These are phyloP conservation scores for Acholoe squamosa DNA, from an alignment of 2,888 invertebrate genomes.

Conservation along the genomic window DNA sequence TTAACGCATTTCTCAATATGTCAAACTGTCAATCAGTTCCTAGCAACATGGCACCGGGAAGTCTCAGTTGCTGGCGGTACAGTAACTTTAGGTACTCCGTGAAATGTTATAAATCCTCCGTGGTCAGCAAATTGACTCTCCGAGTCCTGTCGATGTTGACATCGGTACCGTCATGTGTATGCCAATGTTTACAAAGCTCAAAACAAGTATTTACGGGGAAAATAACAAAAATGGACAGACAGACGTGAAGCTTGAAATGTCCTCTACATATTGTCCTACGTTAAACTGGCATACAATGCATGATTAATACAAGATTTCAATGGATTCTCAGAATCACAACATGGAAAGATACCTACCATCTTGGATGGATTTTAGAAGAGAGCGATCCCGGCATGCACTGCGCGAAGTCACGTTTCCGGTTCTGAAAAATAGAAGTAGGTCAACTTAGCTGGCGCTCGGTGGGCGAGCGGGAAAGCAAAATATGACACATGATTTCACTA, in stretches of 20 bases:
- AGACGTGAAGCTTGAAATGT: neutral
- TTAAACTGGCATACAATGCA: neutral
- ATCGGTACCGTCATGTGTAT: constrained; percentile 34
- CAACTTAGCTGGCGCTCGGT: constrained; percentile 34
- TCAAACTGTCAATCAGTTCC: no score
- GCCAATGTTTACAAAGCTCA: neutral
- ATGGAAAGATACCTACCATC: constrained; percentile 69
- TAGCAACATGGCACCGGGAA: neutral
- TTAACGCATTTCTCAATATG: no score
- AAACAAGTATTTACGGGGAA: neutral
- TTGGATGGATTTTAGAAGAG: constrained; percentile 70
- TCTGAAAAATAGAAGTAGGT: neutral
- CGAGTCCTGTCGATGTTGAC: constrained; percentile 26
- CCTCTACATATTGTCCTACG: neutral
- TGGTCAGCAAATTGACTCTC: neutral
- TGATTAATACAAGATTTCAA: neutral
- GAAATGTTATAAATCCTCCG: neutral
- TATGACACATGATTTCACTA: neutral
- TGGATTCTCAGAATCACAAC: neutral
- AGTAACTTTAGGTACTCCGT: neutral
- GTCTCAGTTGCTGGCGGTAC: neutral
- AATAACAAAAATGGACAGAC: neutral
- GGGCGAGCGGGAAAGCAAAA: constrained; percentile 11
- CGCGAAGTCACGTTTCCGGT: constrained; percentile 25
- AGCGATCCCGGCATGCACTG: constrained; percentile 64